Conservation (phyloP, 2,888 invertebrate genomes). For the Perdita meconis region DNA sequence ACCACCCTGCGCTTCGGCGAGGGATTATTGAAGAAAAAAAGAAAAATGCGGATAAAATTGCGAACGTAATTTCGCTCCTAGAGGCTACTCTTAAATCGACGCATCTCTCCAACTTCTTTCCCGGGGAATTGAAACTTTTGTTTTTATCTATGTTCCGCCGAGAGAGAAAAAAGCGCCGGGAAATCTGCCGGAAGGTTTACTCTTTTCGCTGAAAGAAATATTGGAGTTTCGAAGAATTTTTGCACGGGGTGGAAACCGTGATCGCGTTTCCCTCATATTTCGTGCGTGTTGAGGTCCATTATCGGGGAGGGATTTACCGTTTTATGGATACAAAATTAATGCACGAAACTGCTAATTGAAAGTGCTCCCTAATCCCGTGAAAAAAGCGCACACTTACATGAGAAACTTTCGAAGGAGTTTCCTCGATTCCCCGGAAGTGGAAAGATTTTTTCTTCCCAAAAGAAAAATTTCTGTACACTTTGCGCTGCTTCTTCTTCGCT, state of each 20-base stretch:
- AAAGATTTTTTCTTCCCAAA: too few relatives aligned
- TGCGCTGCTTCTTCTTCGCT: too few relatives aligned
- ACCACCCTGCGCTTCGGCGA: background rate
- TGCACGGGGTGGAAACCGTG: too few relatives aligned
- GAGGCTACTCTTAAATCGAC: background rate
- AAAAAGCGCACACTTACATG: too few relatives aligned
- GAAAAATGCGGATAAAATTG: slow-evolving; percentile 3
- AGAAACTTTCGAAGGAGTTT: too few relatives aligned
- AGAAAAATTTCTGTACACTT: too few relatives aligned
- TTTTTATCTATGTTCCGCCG: background rate
- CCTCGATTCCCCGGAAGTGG: too few relatives aligned
- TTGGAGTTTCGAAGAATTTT: background rate
- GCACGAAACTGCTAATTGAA: slow-evolving; percentile 68
- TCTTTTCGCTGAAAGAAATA: background rate
- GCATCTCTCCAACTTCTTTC: background rate
- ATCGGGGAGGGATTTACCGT: too few relatives aligned
- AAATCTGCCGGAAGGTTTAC: background rate
- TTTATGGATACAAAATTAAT: too few relatives aligned
- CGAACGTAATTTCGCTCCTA: background rate
- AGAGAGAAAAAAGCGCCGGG: background rate
- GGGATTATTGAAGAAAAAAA: slow-evolving; percentile 39
- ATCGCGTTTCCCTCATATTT: too few relatives aligned
- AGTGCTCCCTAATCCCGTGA: too few relatives aligned
- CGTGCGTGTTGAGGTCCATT: too few relatives aligned
- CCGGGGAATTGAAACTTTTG: background rate